Evolutionary conservation across 2,888 invertebrate species (phyloP), one percentile per base, ranked within the genome.

Genomic region (Eupithecia tripunctaria): DNA sequence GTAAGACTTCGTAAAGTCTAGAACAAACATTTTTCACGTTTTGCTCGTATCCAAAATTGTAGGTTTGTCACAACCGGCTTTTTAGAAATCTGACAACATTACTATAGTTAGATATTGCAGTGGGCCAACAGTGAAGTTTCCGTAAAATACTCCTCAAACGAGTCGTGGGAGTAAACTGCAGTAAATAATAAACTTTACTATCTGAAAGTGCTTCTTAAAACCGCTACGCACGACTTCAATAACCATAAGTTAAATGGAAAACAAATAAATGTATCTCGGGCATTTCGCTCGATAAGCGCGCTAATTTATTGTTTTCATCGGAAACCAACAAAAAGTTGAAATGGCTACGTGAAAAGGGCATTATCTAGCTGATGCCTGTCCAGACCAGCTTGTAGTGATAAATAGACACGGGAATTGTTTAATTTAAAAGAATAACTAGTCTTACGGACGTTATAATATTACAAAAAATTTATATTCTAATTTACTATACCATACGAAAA

Each of bases 221-320:
- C 66, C 73, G 56, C 70, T 73, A 67, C 73, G 73, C 73, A 69
- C 67, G 67, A 60, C 67, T 70, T 60, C 70, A 67, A 73, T 73
- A 70, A 70, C 67, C 67, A 60, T 73, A 70, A 70, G 56, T 73
- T 73, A 70, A 70, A 73, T 73, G 43, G 70, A 63, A 73, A 73
- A 56, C 73, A 73, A 73, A 73, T 70, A 73, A 73, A 73, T 38
- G 70, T 67, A 73, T 70, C 70, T 70, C 27, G 70, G 59, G 38
- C 73, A 70, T 70, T 70, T 59, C 60, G 59, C 67, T 59, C 68
- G 74, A 71, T 71, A 74, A 74, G 62, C 51, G 67, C 25, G 67
- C 41, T 69, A 67, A 75, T 67, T 75, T 72, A 75, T 75, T 47
- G 67, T 68, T 70, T 71, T 68, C 51, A 64, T 36, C 59, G 59